Conservation (phyloP, 2,888 invertebrate species). For the Phoenoteleia sp. region DNA sequence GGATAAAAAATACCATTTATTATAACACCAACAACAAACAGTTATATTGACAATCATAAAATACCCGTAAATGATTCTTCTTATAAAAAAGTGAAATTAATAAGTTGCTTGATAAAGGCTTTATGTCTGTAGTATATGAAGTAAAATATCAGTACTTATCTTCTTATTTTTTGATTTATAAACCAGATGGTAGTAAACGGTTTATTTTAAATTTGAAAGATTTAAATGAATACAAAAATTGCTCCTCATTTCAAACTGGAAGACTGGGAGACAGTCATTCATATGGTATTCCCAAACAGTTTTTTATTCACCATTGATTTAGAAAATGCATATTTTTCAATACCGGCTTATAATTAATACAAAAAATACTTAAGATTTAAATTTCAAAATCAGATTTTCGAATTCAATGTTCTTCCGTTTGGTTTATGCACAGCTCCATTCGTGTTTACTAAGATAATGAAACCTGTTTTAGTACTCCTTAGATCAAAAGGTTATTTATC, state of each 20-base stretch:
- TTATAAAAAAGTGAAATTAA: too few species aligned
- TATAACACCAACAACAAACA: too few species aligned
- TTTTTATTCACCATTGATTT: conserved; percentile 58
- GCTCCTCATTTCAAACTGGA: conserved; percentile 66
- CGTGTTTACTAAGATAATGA: conserved; percentile 66
- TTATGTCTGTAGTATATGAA: background rate
- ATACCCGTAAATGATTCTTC: too few species aligned
- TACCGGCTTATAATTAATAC: conserved; percentile 30
- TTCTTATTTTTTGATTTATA: conserved; percentile 1
- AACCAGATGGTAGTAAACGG: background rate
- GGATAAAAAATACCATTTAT: conserved; percentile 14
- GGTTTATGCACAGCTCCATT: conserved; percentile 52
- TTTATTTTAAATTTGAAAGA: conserved; percentile 61
- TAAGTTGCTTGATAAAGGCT: background rate
- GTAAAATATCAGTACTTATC: too few species aligned
- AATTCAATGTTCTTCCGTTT: conserved; percentile 67
- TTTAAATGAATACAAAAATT: conserved; percentile 54
- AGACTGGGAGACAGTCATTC: conserved; percentile 47
- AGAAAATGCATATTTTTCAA: conserved; percentile 54
- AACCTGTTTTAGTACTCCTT: conserved; percentile 39
- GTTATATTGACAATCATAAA: too few species aligned
- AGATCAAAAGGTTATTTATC: conserved; percentile 32
- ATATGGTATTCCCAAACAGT: conserved; percentile 28
- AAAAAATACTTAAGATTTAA: conserved; percentile 64
- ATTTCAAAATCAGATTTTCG: conserved; percentile 33